Conservation (phyloP, 2,888 invertebrate species). For the Noctua janthina region DNA sequence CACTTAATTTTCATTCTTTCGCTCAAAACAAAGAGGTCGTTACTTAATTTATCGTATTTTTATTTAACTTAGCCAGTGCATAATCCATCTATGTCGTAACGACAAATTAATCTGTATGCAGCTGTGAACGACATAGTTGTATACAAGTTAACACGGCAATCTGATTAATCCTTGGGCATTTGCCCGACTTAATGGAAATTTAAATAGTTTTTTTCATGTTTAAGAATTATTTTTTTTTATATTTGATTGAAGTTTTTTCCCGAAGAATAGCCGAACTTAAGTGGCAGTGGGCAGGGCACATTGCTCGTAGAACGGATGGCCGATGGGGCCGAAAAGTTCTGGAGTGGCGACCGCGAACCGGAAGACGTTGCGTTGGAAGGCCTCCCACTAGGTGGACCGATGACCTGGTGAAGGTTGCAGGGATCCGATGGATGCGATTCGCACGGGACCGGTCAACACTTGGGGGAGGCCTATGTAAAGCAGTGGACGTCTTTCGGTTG, state of each 20-base stretch:
- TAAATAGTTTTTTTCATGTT: conserved; percentile 18
- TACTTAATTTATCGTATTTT: conserved; percentile 64
- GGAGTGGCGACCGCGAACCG: no score
- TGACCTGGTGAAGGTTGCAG: no score
- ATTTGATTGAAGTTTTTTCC: neutral
- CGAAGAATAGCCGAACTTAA: no score
- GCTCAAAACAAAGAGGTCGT: conserved; percentile 58
- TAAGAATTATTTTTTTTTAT: neutral
- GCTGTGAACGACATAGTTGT: conserved; percentile 58
- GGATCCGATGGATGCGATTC: no score
- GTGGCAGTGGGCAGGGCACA: no score
- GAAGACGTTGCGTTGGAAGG: no score
- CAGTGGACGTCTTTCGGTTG: no score
- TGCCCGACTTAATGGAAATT: conserved; percentile 43
- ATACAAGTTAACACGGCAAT: conserved; percentile 65
- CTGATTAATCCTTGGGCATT: conserved; percentile 62
- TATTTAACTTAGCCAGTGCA: conserved; percentile 61
- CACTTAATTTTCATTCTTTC: conserved; percentile 29
- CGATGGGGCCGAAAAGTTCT: no score
- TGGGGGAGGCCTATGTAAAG: no score
- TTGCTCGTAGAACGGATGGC: no score
- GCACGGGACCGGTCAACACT: no score
- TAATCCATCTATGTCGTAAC: conserved; percentile 71
- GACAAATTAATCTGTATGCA: conserved; percentile 73
- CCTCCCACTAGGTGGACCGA: no score